Percentiles rank a stretch among this genome's conserved stretches.
These are phyloP conservation scores for Ornithorhynchus anatinus DNA, from an alignment of 2,113 vertebrate genomes.

Conservation along the genomic window DNA sequence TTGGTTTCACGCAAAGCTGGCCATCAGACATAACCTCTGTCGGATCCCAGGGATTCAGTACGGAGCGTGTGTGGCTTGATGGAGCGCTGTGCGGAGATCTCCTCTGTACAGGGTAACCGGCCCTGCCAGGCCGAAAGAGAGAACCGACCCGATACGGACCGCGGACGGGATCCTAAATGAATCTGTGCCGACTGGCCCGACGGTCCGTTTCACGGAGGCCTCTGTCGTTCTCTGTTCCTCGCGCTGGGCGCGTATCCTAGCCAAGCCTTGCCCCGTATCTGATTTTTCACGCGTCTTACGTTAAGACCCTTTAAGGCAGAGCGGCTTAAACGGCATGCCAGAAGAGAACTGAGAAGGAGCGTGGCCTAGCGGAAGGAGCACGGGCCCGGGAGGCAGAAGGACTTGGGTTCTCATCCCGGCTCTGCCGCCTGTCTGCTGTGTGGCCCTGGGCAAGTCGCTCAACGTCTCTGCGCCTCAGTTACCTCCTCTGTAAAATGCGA, in stretches of 20 bases:
- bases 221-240: neutral
- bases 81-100: neutral
- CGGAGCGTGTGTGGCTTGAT: neutral
- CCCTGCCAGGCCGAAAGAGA: neutral
- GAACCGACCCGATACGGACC: neutral
- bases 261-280: neutral
- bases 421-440: no score
- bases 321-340: neutral
- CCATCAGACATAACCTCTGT: conserved; percentile 9
- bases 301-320: neutral
- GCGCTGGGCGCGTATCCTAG: neutral
- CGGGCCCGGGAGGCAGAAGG: no score
- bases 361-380: no score
- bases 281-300: neutral
- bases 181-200: neutral
- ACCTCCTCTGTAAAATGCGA: no score
- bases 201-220: neutral
- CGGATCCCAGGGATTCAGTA: neutral
- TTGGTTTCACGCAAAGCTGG: conserved; percentile 1
- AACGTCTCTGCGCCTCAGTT: no score
- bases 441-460: no score
- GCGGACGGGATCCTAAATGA: neutral
- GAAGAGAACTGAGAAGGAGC: neutral
- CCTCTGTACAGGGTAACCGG: neutral
- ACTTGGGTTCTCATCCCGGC: no score